Evolutionary conservation across 1,140 invertebrate genomes (phyloP).

Genomic region (Eurosta solidaginis): DNA sequence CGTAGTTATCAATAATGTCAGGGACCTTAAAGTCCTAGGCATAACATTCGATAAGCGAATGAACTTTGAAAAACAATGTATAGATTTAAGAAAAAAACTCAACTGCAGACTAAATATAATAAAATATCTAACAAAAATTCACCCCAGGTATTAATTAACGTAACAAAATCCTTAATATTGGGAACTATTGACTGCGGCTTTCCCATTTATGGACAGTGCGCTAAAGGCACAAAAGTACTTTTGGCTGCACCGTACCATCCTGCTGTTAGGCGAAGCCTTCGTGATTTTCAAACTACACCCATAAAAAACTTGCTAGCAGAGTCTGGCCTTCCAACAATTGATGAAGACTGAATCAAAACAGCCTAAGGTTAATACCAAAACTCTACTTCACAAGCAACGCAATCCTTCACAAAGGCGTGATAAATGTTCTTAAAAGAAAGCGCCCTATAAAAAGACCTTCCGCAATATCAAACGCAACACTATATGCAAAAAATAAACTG

Average conservation of each 20-base stretch:
- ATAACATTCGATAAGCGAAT: neutral
- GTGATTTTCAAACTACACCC: neutral
- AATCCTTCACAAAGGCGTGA: neutral
- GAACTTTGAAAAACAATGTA: neutral
- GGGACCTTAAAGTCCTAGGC: neutral
- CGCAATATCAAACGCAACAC: no score
- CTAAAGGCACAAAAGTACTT: neutral
- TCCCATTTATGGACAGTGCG: neutral
- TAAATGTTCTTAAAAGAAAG: neutral
- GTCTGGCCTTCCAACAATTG: neutral
- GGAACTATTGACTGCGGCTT: no score
- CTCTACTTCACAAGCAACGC: neutral
- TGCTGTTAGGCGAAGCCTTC: neutral
- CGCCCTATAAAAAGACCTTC: no score
- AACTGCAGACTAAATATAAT: no score
- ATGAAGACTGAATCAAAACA: neutral
- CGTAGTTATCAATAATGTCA: neutral
- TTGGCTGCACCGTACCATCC: neutral
- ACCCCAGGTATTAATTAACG: no score
- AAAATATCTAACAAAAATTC: no score
- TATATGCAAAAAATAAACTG: no score
- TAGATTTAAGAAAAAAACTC: no score
- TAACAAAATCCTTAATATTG: no score
- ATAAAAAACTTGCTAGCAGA: neutral
- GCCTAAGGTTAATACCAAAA: neutral